A percentile compares a stretch with the other conserved stretches of the same genome.
Conservation (phyloP, 2,797 vertebrate genomes). For the Poecilia picta region DNA sequence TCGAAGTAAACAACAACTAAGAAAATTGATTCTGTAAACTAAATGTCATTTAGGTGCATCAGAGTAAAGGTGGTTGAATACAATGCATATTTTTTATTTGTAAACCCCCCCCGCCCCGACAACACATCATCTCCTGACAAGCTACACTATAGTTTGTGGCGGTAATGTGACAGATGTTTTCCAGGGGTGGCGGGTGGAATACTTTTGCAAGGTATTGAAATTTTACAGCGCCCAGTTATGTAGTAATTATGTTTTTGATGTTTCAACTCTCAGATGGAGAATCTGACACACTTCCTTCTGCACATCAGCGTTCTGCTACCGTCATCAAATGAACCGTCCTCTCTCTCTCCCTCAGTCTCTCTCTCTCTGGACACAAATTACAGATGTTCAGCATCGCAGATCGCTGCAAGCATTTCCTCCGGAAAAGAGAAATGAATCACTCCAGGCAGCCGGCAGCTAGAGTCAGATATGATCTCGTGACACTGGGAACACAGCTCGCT, state of each 20-base stretch:
- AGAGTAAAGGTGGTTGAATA: neutral
- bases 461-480: constrained; percentile 51
- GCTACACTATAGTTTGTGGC: neutral
- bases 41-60: neutral
- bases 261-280: neutral
- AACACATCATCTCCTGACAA: neutral
- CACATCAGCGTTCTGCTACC: neutral
- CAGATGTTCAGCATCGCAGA: neutral
- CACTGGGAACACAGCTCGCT: constrained; percentile 32
- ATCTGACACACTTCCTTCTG: neutral
- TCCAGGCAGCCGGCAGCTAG: neutral
- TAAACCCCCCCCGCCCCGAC: neutral
- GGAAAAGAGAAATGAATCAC: constrained; percentile 47
- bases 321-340: constrained; percentile 1
- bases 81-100: neutral
- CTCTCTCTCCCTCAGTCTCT: neutral
- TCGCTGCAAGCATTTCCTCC: neutral
- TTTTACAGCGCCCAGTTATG: neutral
- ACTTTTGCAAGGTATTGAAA: neutral
- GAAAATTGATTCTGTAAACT: neutral
- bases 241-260: neutral
- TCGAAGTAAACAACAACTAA: neutral
- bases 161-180: neutral
- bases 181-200: neutral
- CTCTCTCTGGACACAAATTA: constrained; percentile 9